phyloP scores from a whole-genome alignment of 2,113 vertebrate genomes.

The Pelobates fuscus region DNA sequence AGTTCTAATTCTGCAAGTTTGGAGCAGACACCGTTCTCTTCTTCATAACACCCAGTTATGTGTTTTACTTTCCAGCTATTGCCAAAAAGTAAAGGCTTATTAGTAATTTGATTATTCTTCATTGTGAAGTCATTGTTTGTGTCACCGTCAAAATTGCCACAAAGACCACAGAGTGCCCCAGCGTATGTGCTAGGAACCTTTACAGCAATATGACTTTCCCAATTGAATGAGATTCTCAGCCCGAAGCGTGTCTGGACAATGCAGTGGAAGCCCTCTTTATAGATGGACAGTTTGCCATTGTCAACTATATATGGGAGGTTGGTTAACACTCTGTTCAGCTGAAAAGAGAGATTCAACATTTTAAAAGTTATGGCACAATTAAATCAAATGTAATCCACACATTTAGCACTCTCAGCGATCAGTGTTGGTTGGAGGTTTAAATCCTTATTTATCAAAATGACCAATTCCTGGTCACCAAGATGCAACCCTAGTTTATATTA shows the following conservation, averaged over 20 bases:
- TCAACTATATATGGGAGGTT: slow-evolving; percentile 61
- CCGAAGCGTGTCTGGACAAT: slow-evolving; percentile 50
- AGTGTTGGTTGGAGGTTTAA: too few relatives aligned
- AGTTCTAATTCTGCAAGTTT: slow-evolving; percentile 46
- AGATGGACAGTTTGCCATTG: slow-evolving; percentile 54
- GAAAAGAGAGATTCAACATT: background rate
- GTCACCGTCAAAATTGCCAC: slow-evolving; percentile 58
- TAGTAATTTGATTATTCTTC: background rate
- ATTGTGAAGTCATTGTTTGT: slow-evolving; percentile 32
- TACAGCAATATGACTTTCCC: slow-evolving; percentile 48
- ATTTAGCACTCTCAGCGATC: too few relatives aligned
- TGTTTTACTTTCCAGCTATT: slow-evolving; percentile 37
- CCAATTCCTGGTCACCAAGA: too few relatives aligned
- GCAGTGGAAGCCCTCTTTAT: slow-evolving; percentile 44
- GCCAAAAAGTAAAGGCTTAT: slow-evolving; percentile 33
- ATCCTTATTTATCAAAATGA: too few relatives aligned
- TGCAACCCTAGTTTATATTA: too few relatives aligned
- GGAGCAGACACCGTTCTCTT: slow-evolving; percentile 11
- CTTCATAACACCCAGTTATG: slow-evolving; percentile 40
- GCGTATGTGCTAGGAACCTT: slow-evolving; percentile 44
- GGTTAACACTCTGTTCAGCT: slow-evolving; percentile 64
- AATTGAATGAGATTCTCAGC: slow-evolving; percentile 64
- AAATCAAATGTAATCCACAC: too few relatives aligned
- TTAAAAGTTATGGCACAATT: background rate
- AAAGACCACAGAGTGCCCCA: slow-evolving; percentile 55